Evolutionary conservation across 1,140 invertebrate species (phyloP).

Genomic region (Cepaea nemoralis): DNA sequence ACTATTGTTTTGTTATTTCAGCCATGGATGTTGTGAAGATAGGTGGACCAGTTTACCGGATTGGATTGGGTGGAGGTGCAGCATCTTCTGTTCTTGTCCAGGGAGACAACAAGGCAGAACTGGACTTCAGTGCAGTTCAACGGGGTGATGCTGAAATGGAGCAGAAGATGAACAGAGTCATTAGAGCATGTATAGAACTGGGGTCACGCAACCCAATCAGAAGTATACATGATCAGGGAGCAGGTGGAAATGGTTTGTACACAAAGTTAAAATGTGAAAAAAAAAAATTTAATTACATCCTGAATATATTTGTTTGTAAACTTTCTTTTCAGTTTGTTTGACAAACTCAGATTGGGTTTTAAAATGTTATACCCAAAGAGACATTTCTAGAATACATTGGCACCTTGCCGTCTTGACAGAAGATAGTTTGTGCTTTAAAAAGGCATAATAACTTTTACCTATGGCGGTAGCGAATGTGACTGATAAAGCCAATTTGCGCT

Average conservation of each 20-base stretch:
- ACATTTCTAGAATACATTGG: too few relatives aligned
- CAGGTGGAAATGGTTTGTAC: slow-evolving; percentile 90
- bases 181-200: slow-evolving; percentile 90
- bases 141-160: slow-evolving; percentile 99
- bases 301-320: too few relatives aligned
- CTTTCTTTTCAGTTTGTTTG: too few relatives aligned
- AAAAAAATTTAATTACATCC: too few relatives aligned
- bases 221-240: slow-evolving; percentile 96
- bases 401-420: too few relatives aligned
- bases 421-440: too few relatives aligned
- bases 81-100: slow-evolving; percentile 95
- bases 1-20: slow-evolving; percentile 28
- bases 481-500: too few relatives aligned
- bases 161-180: slow-evolving; percentile 93
- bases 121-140: slow-evolving; percentile 97
- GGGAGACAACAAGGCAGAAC: slow-evolving; percentile 84
- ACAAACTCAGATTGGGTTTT: too few relatives aligned
- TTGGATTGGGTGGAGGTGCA: slow-evolving; percentile 96
- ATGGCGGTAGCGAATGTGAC: too few relatives aligned
- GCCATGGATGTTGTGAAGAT: slow-evolving; percentile 85
- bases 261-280: too few relatives aligned
- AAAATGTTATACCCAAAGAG: too few relatives aligned
- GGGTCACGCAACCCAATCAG: slow-evolving; percentile 88
- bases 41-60: slow-evolving; percentile 93
- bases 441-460: too few relatives aligned